Base-by-base conservation (phyloP, 2,888 invertebrate species). In the Ormyrus rosae region DNA sequence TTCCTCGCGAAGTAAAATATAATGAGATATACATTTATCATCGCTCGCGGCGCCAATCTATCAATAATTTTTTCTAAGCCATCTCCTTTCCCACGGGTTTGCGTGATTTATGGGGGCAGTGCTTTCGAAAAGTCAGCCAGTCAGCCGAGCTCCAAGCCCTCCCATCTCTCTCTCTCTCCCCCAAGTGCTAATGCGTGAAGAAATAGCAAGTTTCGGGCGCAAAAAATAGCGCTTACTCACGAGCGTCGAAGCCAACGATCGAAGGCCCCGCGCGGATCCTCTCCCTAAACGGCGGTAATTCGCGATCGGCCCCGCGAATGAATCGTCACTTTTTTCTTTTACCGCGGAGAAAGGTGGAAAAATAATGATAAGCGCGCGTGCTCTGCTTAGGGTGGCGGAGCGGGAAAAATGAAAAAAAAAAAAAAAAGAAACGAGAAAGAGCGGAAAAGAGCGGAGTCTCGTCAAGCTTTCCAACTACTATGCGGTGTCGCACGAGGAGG, bases 381-480 rank as follows among this genome's bases (percentile, higher is more conserved):
- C 34, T 34, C 34, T 34, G 34, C 34, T 34, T 34, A 4, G 70
- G 34, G 58, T 6, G 9, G 46, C 11, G 61, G 45, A 34, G 53
- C 19, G 11, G 48, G 48, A 69, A 34, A 69, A 56, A 55, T 5
- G 45, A n/a, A 56, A 55, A 69, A 34, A 56, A 10, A n/a, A 34
- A 69, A 11, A 19, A 55, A 19, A 48, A 46, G 13, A 71, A 45
- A 60, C 13, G 13, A 34, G 34, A 19, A 19, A 9, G 6, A 6
- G n/a, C 4, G 61, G 10, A 19, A 11, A 8, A 34, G 11, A 13
- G 34, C 63, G 53, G 61, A 50, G 72, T 64, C 70, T 58, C 19
- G 61, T 61, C 45, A 19, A 67, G 50, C 58, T 74, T 74, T 74
- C 67, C 67, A 58, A 74, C 74, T 65, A 67, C 58, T 48, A 58